Evolutionary conservation across 2,113 vertebrate genomes (phyloP), one percentile per base, ranked within the genome.

Genomic region (Laticauda laticaudata): DNA sequence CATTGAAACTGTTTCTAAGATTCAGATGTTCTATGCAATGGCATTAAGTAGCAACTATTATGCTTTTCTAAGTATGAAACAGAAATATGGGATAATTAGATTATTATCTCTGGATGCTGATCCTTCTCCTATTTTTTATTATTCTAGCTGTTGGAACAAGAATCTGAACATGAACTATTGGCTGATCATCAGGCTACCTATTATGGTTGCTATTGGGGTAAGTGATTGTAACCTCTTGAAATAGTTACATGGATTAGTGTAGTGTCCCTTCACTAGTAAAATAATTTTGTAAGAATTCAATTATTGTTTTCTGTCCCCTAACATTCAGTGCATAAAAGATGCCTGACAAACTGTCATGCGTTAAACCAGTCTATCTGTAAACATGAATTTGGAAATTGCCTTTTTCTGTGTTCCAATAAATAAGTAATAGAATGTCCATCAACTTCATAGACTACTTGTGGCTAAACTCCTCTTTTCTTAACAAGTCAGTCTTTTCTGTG

Each of bases 111-210:
- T n/a, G 92, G 5, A 11, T 39, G 87, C 87, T 94, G 90, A 95
- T 94, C 86, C 91, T 69, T 92, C 9, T 23, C 93, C 92, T 87
- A 59, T 45, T 93, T 94, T 48, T 94, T 48, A 91, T 94, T 85
- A 91, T 45, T 93, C 54, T 93, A 99, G 98, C 61, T 99, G 98
- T 96, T 99, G 98, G 98, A 98, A 97, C 90, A 98, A 98, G 94
- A 98, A 99, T 95, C 98, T 98, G 34, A 98, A 98, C 94, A 98
- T 98, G 98, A 98, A 98, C 45, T 98, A 98, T 94, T 98, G 98
- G 98, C 95, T 98, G 94, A 99, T 99, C 94, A 98, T 99, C 95
- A 97, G 98, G 21, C 96, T 98, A 86, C 98, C 98, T 43, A 98
- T 98, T 92, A 97, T 98, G 18, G 95, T 98, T 0, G 97, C 98